These are phyloP conservation scores for Xylota sylvarum DNA, from an alignment of 2,888 invertebrate genomes.

Conservation along the genomic window DNA sequence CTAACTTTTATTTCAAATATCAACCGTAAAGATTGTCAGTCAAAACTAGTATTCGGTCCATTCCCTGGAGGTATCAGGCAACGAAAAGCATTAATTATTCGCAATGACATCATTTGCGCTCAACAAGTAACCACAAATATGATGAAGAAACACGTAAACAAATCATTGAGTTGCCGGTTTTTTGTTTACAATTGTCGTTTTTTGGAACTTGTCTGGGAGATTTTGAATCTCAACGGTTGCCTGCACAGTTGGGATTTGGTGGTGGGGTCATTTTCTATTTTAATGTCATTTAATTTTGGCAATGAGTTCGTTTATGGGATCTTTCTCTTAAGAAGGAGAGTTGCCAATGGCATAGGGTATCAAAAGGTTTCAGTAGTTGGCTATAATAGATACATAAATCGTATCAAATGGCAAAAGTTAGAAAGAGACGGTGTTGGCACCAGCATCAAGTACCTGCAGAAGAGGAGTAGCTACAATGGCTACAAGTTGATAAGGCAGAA, in stretches of 20 bases:
- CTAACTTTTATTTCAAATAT: background rate
- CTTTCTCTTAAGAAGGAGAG: slow-evolving; percentile 3
- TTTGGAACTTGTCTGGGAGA: slow-evolving; percentile 42
- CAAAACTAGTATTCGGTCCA: background rate
- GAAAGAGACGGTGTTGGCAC: too few species aligned
- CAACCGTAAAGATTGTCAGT: background rate
- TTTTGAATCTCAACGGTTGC: slow-evolving; percentile 51
- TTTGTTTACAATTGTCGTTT: slow-evolving; percentile 35
- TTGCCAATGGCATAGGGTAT: background rate
- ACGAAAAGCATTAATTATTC: background rate
- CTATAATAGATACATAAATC: too few species aligned
- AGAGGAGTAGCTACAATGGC: too few species aligned
- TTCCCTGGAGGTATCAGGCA: background rate
- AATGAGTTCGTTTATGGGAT: background rate
- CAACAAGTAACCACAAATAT: slow-evolving; percentile 16
- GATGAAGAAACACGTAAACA: slow-evolving; percentile 15
- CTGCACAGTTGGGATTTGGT: slow-evolving; percentile 9
- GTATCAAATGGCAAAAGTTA: too few species aligned
- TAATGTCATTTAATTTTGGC: slow-evolving; percentile 3
- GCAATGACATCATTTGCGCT: slow-evolving; percentile 63
- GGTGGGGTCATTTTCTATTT: slow-evolving; percentile 13
- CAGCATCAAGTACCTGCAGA: too few species aligned
- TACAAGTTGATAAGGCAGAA: too few species aligned
- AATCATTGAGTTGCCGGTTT: slow-evolving; percentile 34
- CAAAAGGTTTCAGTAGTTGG: too few species aligned